Evolutionary conservation across 1,140 invertebrate species (phyloP).

Genomic region (Heliconius himera): DNA sequence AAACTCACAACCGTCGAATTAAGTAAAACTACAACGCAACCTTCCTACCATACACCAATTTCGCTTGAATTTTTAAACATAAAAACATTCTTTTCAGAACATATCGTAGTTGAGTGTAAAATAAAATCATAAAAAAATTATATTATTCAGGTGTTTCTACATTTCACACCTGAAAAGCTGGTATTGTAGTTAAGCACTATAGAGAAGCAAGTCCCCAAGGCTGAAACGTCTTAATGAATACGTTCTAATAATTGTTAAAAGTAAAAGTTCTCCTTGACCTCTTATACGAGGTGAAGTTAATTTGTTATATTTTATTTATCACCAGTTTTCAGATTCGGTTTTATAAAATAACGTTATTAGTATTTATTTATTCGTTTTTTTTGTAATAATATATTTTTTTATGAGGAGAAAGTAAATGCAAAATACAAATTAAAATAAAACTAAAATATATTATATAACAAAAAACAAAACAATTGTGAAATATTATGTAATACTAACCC

Average conservation of each 20-base stretch:
- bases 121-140: not conserved
- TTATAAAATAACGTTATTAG: not conserved
- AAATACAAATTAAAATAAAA: no score
- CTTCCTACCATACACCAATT: no score
- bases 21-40: no score
- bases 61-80: slow-evolving; percentile 6
- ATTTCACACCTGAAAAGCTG: not conserved
- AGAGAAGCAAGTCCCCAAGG: not conserved
- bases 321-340: not conserved
- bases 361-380: not conserved
- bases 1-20: no score
- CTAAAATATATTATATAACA: no score
- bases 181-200: slow-evolving; percentile 3
- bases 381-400: no score
- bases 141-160: not conserved
- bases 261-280: slow-evolving; percentile 7
- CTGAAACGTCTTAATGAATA: slow-evolving; percentile 10
- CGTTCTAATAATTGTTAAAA: slow-evolving; percentile 13
- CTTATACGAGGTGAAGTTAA: not conserved
- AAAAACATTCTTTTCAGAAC: not conserved
- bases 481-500: no score
- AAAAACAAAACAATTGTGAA: no score
- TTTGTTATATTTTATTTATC: not conserved
- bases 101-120: not conserved
- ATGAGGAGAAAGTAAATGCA: no score